Percentiles rank a stretch among this genome's conserved stretches.
Evolutionary conservation across 37 sponge, comb jelly and placozoan genomes (phyloP).

Genomic region (Lycopodina hypogea): DNA sequence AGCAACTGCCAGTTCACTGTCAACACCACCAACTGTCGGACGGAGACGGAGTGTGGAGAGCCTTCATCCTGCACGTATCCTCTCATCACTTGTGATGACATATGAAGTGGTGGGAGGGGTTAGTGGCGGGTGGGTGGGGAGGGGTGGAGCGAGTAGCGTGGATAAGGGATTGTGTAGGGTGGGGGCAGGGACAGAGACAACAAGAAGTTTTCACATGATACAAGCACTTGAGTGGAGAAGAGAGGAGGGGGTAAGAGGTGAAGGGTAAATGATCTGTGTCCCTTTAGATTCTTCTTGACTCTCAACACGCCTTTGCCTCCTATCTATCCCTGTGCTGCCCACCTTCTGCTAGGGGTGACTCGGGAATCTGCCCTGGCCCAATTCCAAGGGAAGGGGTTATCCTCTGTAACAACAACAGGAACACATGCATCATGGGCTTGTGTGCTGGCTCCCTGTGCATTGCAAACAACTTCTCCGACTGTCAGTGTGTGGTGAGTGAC

Average conservation of each 20-base stretch:
- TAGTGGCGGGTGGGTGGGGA: background rate
- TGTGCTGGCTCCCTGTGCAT: slow-evolving; percentile 39
- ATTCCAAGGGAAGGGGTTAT: background rate
- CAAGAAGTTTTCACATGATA: too few species aligned
- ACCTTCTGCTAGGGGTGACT: slow-evolving; percentile 31
- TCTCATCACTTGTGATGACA: background rate
- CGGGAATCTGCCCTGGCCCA: slow-evolving; percentile 29
- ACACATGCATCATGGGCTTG: slow-evolving; percentile 39
- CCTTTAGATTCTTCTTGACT: too few species aligned
- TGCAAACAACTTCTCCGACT: slow-evolving; percentile 36
- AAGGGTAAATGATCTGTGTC: too few species aligned
- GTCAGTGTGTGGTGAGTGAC: slow-evolving; percentile 42
- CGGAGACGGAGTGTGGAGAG: slow-evolving; percentile 17
- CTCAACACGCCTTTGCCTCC: too few species aligned
- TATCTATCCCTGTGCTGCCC: too few species aligned
- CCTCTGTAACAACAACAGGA: slow-evolving; percentile 42
- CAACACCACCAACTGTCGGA: slow-evolving; percentile 1
- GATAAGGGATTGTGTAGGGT: background rate
- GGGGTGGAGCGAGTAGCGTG: background rate
- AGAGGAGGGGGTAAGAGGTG: too few species aligned
- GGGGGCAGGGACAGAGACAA: background rate
- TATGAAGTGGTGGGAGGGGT: background rate
- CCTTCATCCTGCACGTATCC: slow-evolving; percentile 38
- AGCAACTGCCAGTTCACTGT: background rate
- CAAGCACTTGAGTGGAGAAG: too few species aligned